Evolutionary conservation across 64 coral and sea anemone species (phyloP).

Genomic region (Actinia equina): DNA sequence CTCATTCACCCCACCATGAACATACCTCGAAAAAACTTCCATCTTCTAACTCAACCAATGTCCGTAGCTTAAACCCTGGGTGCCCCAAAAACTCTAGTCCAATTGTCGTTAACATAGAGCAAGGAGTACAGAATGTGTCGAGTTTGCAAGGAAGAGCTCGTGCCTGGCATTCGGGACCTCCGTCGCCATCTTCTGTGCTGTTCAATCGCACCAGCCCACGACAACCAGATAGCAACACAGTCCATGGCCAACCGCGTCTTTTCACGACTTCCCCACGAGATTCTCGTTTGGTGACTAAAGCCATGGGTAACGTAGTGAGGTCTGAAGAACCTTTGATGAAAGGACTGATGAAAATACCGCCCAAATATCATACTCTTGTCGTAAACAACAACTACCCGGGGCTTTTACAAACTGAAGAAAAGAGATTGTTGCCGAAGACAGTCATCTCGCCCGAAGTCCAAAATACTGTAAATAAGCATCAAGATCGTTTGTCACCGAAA

Average conservation of each 20-base stretch:
- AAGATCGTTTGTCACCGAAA: not conserved
- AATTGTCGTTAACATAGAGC: no score
- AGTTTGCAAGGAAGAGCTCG: not conserved
- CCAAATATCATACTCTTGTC: not conserved
- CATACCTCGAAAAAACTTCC: not conserved
- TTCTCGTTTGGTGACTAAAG: not conserved
- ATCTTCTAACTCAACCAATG: not conserved
- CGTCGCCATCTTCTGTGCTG: not conserved
- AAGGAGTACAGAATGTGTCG: not conserved
- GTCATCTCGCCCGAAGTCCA: no score
- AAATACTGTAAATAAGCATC: not conserved
- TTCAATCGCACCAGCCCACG: not conserved
- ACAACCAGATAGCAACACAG: not conserved
- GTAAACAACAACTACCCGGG: not conserved
- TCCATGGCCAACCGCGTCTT: not conserved
- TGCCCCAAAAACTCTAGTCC: no score
- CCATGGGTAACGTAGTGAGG: not conserved
- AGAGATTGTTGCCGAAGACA: no score
- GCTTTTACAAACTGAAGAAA: not conserved
- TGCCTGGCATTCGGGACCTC: not conserved
- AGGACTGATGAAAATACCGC: not conserved
- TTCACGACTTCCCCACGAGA: not conserved
- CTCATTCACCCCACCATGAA: not conserved
- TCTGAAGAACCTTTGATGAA: not conserved
- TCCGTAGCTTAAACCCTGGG: no score